Evolutionary conservation across 1,140 invertebrate genomes (phyloP).

Genomic region (Pseudomyrmex sp.): DNA sequence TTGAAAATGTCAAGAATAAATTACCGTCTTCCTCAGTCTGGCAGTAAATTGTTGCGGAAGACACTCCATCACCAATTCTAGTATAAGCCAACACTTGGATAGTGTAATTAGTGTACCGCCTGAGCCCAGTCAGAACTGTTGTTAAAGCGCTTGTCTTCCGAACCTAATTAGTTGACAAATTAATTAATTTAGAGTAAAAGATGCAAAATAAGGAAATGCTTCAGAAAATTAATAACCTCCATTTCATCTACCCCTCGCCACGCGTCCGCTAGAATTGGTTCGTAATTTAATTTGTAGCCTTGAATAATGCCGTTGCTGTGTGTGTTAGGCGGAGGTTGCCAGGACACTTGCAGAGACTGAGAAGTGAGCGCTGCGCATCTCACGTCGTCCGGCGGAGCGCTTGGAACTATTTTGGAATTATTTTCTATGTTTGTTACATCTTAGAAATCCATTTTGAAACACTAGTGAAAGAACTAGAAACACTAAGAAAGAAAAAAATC

Average conservation of each 20-base stretch:
- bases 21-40: slow-evolving; percentile 93
- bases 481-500: not conserved
- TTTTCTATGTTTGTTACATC: not conserved
- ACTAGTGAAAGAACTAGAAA: not conserved
- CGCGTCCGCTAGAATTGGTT: slow-evolving; percentile 87
- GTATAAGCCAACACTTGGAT: slow-evolving; percentile 94
- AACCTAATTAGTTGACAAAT: slow-evolving; percentile 67
- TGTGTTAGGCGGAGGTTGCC: slow-evolving; percentile 92
- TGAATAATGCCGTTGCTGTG: slow-evolving; percentile 92
- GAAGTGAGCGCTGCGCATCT: slow-evolving; percentile 90
- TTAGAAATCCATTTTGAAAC: not conserved
- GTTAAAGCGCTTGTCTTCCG: slow-evolving; percentile 89
- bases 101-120: slow-evolving; percentile 94
- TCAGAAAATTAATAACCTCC: slow-evolving; percentile 83
- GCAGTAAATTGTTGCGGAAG: slow-evolving; percentile 90
- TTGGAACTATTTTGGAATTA: slow-evolving; percentile 89
- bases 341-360: slow-evolving; percentile 92
- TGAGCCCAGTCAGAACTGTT: slow-evolving; percentile 88
- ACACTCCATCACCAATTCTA: slow-evolving; percentile 91
- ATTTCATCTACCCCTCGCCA: slow-evolving; percentile 87
- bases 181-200: slow-evolving; percentile 35
- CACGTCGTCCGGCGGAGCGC: slow-evolving; percentile 90
- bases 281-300: slow-evolving; percentile 92
- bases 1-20: slow-evolving; percentile 11
- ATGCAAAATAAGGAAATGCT: slow-evolving; percentile 35